Conservation (phyloP, 2,797 vertebrate genomes). For the Neoniphon sammara region DNA sequence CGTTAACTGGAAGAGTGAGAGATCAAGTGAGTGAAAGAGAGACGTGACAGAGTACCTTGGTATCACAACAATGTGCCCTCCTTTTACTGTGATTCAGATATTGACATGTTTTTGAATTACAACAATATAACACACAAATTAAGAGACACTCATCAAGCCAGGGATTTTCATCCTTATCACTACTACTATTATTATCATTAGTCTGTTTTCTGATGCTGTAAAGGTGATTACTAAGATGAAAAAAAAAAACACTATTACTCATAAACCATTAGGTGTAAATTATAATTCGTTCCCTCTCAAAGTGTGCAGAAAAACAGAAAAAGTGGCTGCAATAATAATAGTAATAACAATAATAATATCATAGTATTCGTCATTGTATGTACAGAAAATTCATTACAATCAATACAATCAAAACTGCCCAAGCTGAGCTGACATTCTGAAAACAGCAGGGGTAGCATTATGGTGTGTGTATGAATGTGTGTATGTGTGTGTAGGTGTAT, state of each 20-base stretch:
- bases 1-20: slow-evolving; percentile 32
- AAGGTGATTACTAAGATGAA: slow-evolving; percentile 69
- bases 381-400: slow-evolving; percentile 85
- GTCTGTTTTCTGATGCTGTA: slow-evolving; percentile 76
- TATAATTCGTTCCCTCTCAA: slow-evolving; percentile 68
- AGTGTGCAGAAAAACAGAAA: slow-evolving; percentile 75
- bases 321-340: slow-evolving; percentile 79
- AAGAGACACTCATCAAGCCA: slow-evolving; percentile 86
- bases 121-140: slow-evolving; percentile 86
- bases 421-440: slow-evolving; percentile 87
- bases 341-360: slow-evolving; percentile 76
- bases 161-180: slow-evolving; percentile 83
- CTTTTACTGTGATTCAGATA: slow-evolving; percentile 81
- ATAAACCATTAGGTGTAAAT: slow-evolving; percentile 66
- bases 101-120: slow-evolving; percentile 84
- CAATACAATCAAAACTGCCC: slow-evolving; percentile 89
- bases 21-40: slow-evolving; percentile 55
- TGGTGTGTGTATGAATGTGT: slow-evolving; percentile 56
- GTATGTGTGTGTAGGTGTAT: slow-evolving; percentile 51
- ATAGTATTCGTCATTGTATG: slow-evolving; percentile 81
- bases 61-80: slow-evolving; percentile 82
- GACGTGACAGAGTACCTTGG: slow-evolving; percentile 60
- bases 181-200: slow-evolving; percentile 79
- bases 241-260: slow-evolving; percentile 35
- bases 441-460: slow-evolving; percentile 78